A percentile compares a stretch with the other conserved stretches of the same genome.
Conservation (phyloP, 2,888 invertebrate genomes). For the Hedychridium roseum region DNA sequence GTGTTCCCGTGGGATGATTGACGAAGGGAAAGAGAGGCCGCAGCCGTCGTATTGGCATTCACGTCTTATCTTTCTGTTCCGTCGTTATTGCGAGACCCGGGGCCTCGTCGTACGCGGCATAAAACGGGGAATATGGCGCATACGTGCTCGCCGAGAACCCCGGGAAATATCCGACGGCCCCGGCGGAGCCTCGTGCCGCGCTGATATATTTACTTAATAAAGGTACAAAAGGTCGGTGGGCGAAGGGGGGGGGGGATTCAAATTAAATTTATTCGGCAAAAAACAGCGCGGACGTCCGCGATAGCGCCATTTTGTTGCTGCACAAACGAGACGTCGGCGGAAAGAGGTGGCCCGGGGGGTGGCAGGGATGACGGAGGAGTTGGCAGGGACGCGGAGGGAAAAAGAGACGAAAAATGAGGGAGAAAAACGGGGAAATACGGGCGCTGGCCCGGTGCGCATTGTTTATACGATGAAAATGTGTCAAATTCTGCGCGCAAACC, state of each 20-base stretch:
- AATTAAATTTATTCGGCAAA: conserved; percentile 55
- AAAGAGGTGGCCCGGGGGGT: conserved; percentile 3
- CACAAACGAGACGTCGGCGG: neutral
- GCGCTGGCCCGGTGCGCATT: conserved; percentile 35
- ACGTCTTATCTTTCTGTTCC: no score
- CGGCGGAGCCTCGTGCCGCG: conserved; percentile 28
- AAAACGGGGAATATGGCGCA: no score
- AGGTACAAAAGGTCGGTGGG: conserved; percentile 45
- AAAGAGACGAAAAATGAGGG: neutral
- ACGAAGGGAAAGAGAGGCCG: no score
- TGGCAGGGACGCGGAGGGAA: neutral
- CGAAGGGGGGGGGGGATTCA: conserved; percentile 48
- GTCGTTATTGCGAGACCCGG: no score
- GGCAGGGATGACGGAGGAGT: neutral
- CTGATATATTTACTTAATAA: conserved; percentile 56
- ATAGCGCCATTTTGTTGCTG: conserved; percentile 35
- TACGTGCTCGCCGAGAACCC: no score
- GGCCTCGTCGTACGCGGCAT: no score
- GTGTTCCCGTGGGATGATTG: no score
- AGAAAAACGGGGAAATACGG: conserved; percentile 37
- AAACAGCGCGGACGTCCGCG: conserved; percentile 36
- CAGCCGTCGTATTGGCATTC: no score
- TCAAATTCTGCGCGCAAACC: conserved; percentile 42
- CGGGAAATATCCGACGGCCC: conserved; percentile 40
- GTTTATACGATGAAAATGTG: conserved; percentile 40